A percentile compares a stretch with the other conserved stretches of the same genome.
These are phyloP conservation scores for Lysandra coridon DNA, from an alignment of 2,888 invertebrate genomes.

Conservation along the genomic window DNA sequence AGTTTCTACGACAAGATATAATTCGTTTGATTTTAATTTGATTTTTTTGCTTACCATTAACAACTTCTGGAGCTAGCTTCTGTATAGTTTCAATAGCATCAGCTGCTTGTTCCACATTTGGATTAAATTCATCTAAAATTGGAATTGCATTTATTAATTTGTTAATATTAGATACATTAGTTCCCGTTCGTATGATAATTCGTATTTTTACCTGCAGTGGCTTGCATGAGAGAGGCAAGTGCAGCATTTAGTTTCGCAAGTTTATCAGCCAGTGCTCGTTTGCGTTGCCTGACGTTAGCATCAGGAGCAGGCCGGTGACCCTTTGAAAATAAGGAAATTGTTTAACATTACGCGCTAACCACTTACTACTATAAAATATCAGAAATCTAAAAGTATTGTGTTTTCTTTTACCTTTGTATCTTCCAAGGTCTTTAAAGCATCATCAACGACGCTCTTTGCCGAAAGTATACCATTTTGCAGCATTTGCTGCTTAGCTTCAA, in stretches of 20 bases:
- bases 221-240: slow-evolving; percentile 50
- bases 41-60: slow-evolving; percentile 48
- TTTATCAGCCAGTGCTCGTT: slow-evolving; percentile 42
- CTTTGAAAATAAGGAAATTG: background rate
- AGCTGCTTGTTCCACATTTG: slow-evolving; percentile 53
- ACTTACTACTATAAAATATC: background rate
- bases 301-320: background rate
- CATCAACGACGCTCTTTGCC: background rate
- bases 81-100: slow-evolving; percentile 50
- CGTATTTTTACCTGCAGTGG: slow-evolving; percentile 48
- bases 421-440: background rate
- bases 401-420: slow-evolving; percentile 8
- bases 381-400: no score
- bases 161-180: background rate
- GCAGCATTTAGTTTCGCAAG: slow-evolving; percentile 56
- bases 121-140: slow-evolving; percentile 48
- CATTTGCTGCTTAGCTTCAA: background rate
- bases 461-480: background rate
- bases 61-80: slow-evolving; percentile 52
- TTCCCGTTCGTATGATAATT: background rate
- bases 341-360: background rate
- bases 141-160: background rate
- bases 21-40: background rate
- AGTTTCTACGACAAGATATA: background rate
- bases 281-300: background rate